Base-by-base conservation (phyloP, 2,888 invertebrate species). In the Zhuqinia jingwanae region DNA sequence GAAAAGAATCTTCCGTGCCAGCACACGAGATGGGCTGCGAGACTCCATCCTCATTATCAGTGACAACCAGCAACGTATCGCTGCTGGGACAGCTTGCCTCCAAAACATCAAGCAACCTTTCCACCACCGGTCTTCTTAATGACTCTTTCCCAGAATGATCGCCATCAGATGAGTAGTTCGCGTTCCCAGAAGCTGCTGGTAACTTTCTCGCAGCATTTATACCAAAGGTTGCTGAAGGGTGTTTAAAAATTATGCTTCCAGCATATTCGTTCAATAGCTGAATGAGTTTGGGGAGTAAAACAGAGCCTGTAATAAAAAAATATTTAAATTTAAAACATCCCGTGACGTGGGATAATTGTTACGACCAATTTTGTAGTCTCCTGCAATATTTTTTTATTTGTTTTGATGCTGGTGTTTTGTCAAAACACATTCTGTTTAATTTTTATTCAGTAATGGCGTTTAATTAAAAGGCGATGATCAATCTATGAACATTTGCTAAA, bases 71-170 rank as follows among this genome's bases (percentile, higher is more conserved):
- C 22, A n/a, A 63, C 13, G 45, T 53, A 76, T 65, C 76, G 8
- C 17, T 68, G n/a, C 76, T 68, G 22, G 83, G 65, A 83, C 83
- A 83, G 65, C 30, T 76, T 65, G 83, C 68, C n/a, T 83, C 83
- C 25, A 83, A 60, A 76, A 83, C 76, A 65, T 76, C 83, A 77
- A 83, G 50, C 53, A 83, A 53, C 27, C 68, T 76, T n/a, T 76
- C 83, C 20, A 76, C 65, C 2, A 76, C 50, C 45, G 22, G n/a
- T n/a, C n/a, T n/a, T n/a, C n/a, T 76, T 77, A 83, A 68, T 20
- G 76, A 76, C 15, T 76, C 76, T 13, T 30, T 76, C 27, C 17
- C 25, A 65, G 30, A 36, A 56, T 17, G 15, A 53, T 50, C n/a
- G 8, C 36, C 8, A 17, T 8, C 17, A 10, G 30, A n/a, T 30